phyloP scores from a whole-genome alignment of 2,888 invertebrate genomes.

The Balanococcus diminutus region DNA sequence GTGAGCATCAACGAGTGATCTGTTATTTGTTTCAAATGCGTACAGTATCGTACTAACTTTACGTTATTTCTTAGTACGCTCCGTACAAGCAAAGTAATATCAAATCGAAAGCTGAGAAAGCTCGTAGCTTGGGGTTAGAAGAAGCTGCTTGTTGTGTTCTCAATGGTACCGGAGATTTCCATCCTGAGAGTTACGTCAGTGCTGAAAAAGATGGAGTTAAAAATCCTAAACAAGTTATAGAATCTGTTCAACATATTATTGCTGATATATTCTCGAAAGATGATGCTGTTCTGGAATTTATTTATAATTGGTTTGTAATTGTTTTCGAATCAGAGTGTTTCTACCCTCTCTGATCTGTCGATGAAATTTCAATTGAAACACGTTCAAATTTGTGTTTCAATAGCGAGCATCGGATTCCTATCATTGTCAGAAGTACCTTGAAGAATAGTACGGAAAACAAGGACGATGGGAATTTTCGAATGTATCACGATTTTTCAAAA shows the following conservation, averaged over 20 bases:
- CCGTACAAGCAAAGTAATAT: conserved; percentile 78
- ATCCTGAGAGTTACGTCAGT: conserved; percentile 61
- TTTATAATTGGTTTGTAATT: conserved; percentile 75
- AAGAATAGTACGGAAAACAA: conserved; percentile 62
- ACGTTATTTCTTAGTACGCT: conserved; percentile 68
- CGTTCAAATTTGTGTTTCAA: background rate
- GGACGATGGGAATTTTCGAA: conserved; percentile 72
- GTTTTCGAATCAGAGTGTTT: conserved; percentile 13
- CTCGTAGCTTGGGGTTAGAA: conserved; percentile 77
- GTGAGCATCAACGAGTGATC: conserved; percentile 62
- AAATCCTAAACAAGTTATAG: conserved; percentile 69
- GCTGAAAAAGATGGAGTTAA: conserved; percentile 62
- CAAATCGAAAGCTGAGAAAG: conserved; percentile 77
- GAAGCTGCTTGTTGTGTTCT: conserved; percentile 69
- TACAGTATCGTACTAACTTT: too few species aligned
- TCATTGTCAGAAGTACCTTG: conserved; percentile 67
- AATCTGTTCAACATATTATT: conserved; percentile 78
- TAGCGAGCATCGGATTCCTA: conserved; percentile 66
- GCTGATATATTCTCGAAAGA: conserved; percentile 83
- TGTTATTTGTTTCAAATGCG: too few species aligned
- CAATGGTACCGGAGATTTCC: conserved; percentile 63
- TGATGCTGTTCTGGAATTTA: conserved; percentile 71
- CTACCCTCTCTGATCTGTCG: background rate
- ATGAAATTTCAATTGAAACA: too few species aligned
- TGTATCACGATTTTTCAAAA: conserved; percentile 77